Conservation (phyloP, 2,888 invertebrate genomes). For the Aporophyla lueneburgensis region DNA sequence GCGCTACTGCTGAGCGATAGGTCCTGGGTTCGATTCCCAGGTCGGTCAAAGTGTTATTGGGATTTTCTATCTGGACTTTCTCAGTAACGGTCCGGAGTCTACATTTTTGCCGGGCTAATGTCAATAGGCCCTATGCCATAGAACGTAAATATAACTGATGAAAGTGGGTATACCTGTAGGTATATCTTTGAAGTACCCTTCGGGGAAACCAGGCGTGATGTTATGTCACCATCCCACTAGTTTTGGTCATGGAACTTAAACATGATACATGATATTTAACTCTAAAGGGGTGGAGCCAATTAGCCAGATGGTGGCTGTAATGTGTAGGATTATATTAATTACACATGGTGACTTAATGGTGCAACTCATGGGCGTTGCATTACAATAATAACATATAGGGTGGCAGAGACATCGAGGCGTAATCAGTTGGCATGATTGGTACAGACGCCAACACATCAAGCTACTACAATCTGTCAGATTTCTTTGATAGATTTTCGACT, state of each 20-base stretch:
- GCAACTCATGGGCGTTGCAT: not conserved
- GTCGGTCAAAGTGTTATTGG: not conserved
- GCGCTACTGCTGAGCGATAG: not conserved
- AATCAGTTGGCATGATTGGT: no score
- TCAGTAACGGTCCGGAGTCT: not conserved
- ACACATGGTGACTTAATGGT: not conserved
- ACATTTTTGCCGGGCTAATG: not conserved
- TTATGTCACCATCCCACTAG: not conserved
- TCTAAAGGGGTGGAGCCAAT: not conserved
- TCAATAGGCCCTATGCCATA: not conserved
- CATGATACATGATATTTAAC: no score
- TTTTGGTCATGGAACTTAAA: not conserved
- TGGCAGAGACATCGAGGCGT: no score
- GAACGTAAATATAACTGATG: not conserved
- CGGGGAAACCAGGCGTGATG: not conserved
- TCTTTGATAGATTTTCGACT: no score
- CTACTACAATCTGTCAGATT: no score
- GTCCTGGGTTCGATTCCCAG: not conserved
- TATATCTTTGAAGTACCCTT: no score
- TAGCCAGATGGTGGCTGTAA: not conserved
- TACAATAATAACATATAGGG: not conserved
- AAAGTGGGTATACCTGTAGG: not conserved
- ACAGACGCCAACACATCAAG: no score
- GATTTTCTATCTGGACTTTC: not conserved
- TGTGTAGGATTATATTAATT: not conserved